Percentiles rank a stretch among this genome's conserved stretches.
These are phyloP conservation scores for Liparis tanakae DNA, from an alignment of 2,797 vertebrate species.

Conservation along the genomic window DNA sequence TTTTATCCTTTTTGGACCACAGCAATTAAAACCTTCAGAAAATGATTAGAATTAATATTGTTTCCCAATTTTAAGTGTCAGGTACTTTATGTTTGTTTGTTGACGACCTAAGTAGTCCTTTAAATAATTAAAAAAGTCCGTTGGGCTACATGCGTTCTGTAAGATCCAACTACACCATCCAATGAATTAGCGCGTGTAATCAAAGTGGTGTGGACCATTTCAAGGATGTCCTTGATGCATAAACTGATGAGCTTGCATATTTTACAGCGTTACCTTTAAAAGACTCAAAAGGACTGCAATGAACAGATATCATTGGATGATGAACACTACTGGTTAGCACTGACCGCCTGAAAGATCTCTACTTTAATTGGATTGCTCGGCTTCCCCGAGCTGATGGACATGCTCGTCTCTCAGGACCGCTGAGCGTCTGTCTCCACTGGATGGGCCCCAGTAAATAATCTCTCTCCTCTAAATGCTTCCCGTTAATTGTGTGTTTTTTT, in stretches of 20 bases:
- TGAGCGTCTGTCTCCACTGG: slow-evolving; percentile 76
- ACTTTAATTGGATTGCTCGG: slow-evolving; percentile 81
- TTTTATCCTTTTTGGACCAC: no score
- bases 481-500: slow-evolving; percentile 82
- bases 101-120: no score
- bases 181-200: slow-evolving; percentile 7
- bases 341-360: slow-evolving; percentile 75
- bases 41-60: no score
- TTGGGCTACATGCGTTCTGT: slow-evolving; percentile 4
- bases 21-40: no score
- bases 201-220: slow-evolving; percentile 3
- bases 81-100: no score
- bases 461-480: slow-evolving; percentile 79
- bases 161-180: neutral
- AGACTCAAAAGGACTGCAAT: slow-evolving; percentile 36
- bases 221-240: neutral
- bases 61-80: no score
- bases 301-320: slow-evolving; percentile 56
- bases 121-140: no score
- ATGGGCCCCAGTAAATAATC: slow-evolving; percentile 84
- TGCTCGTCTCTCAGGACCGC: slow-evolving; percentile 77
- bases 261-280: neutral
- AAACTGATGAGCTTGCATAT: slow-evolving; percentile 14
- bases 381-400: slow-evolving; percentile 76
- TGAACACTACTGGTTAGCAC: slow-evolving; percentile 59